Base-by-base conservation (phyloP, 1,140 invertebrate genomes). In the Harlomillsia oculata region DNA sequence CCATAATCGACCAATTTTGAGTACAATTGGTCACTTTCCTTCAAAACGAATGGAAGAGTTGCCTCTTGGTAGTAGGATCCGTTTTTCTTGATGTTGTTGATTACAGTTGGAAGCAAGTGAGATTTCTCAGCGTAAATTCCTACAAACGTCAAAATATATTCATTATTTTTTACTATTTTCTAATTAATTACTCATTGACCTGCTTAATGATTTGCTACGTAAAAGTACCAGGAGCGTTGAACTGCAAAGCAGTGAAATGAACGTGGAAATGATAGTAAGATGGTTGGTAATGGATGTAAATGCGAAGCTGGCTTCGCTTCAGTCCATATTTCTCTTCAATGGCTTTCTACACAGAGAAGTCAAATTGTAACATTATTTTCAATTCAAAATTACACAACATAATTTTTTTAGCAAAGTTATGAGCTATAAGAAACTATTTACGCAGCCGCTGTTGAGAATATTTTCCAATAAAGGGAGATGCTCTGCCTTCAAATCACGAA, bases 261-360 rank as follows among this genome's bases (percentile, higher is more conserved):
- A 97, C 79, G 69, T 98, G 95, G 8, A 98, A 74, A 74, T 97
- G 92, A 74, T 96, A 97, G 73, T 92, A 97, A 0, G 91, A 91
- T 5, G 95, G 95, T 68, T 93, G 92, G 73, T 98, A 98, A 70
- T 98, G 95, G 3, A 97, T 72, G 72, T 90, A 97, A 57, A 86
- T 79, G 43, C 91, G 78, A 18, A 97, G 69, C 68, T 90, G 82
- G 43, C 77, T 78, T 25, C 72, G 68, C 20, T 78, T 71, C 5
- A 97, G 55, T 5, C 80, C 79, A 72, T 87, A 97, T 65, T 88
- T 89, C 25, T 90, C 77, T 46, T 75, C 66, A 40, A 97, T 89
- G 8, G 80, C 81, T 69, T 79, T 75, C 78, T 87, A 73, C 62
- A 60, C 59, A 62, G 58, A 62, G 56, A 72, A 62, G 54, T 21